Evolutionary conservation across 92 coral and sea anemone species (phyloP), one percentile per base, ranked within the genome.

Genomic region (Palythoa heliodiscus): DNA sequence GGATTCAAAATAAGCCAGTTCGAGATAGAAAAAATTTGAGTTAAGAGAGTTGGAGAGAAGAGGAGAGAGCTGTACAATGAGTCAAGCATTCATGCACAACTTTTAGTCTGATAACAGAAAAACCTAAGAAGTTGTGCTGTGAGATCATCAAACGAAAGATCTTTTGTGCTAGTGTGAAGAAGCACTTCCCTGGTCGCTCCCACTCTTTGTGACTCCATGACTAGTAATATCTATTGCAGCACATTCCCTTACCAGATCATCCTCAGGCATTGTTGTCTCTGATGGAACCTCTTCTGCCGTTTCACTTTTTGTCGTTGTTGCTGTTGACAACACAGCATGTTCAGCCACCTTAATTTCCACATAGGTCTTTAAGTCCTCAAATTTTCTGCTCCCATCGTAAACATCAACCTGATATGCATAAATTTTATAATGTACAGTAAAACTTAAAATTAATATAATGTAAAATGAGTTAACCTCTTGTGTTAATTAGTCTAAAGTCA

Each of bases 351-450:
- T 87, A n/a, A 83, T 48, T 17, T 82, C 86, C 70, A 93, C 89
- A 54, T 92, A 93, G 55, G 87, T 70, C 87, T 91, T 92, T 67
- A 93, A 74, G 69, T 91, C 93, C 22, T 92, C 91, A 13, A 92
- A 88, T 2, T 79, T 84, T 3, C 95, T 86, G 9, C 86, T 39
- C 11, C 94, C 94, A 24, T 91, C 86, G 82, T 91, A 93, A 14
- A 75, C 77, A 61, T 93, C 92, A 75, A 93, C 88, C 95, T 92
- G 71, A 20, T 78, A 40, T 16, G 57, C 52, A 35, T 16, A 23
- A 70, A 70, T 7, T 43, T 1, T 43, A 43, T 0, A 1, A 43
- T 3, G 50, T 43, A n/a, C n/a, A n/a, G n/a, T n/a, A 43, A 43
- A 43, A 43, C 7, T 43, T 43, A n/a, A n/a, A n/a, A n/a, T 43